These are phyloP conservation scores for Aspidiotus rigidus DNA, from an alignment of 2,888 invertebrate species.

Conservation along the genomic window DNA sequence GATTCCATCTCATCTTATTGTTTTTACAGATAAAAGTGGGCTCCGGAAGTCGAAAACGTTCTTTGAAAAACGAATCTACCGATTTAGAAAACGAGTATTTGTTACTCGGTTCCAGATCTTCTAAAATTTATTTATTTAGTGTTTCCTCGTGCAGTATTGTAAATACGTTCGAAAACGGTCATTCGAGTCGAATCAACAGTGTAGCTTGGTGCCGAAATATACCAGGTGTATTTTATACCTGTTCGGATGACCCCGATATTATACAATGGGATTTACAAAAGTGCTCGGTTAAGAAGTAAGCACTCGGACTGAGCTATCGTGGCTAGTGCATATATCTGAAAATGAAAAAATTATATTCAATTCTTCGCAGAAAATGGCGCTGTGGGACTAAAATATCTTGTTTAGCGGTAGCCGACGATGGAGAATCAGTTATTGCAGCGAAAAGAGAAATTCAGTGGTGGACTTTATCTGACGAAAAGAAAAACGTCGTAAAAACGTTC, in stretches of 20 bases:
- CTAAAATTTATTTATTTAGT: slow-evolving; percentile 24
- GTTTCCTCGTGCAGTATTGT: slow-evolving; percentile 23
- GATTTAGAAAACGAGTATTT: slow-evolving; percentile 12
- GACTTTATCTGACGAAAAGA: slow-evolving; percentile 23
- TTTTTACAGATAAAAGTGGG: slow-evolving; percentile 1
- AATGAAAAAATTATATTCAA: not conserved
- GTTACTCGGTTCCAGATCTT: slow-evolving; percentile 13
- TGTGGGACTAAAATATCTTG: slow-evolving; percentile 21
- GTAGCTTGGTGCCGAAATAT: slow-evolving; percentile 21
- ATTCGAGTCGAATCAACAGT: slow-evolving; percentile 16
- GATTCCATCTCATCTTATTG: not conserved
- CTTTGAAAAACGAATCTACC: not conserved
- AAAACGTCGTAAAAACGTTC: slow-evolving; percentile 13
- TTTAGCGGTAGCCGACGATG: slow-evolving; percentile 20
- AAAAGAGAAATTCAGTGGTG: slow-evolving; percentile 28
- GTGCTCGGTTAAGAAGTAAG: slow-evolving; percentile 11
- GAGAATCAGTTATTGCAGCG: slow-evolving; percentile 13
- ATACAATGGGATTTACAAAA: slow-evolving; percentile 23
- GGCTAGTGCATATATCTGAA: too few relatives aligned
- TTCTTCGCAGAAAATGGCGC: slow-evolving; percentile 23
- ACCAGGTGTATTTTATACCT: slow-evolving; percentile 7
- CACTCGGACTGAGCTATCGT: not conserved
- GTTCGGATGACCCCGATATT: slow-evolving; percentile 16
- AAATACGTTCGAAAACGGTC: slow-evolving; percentile 19
- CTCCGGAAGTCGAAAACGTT: slow-evolving; percentile 10